Evolutionary conservation across 1,140 invertebrate species (phyloP).

Genomic region (Drosophila yakuba): DNA sequence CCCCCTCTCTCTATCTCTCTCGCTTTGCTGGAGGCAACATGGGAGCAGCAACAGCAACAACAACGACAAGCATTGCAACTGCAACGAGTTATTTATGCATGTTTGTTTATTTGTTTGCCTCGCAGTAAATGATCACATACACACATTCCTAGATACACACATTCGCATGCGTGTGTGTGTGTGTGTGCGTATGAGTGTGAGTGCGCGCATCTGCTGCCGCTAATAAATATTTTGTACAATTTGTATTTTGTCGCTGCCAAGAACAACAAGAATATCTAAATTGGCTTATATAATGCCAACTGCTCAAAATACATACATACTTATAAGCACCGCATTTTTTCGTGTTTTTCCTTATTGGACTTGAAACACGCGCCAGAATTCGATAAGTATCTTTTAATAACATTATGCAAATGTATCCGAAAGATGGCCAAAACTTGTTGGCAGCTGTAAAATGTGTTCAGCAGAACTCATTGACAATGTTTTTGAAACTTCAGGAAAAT

Average conservation of each 20-base stretch:
- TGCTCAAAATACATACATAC: not conserved
- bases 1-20: constrained; percentile 15
- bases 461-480: too few species aligned
- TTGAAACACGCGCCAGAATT: constrained; percentile 31
- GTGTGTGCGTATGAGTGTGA: constrained; percentile 15
- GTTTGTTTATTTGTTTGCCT: constrained; percentile 82
- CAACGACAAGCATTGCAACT: constrained; percentile 60
- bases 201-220: constrained; percentile 58
- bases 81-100: constrained; percentile 83
- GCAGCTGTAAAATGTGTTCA: constrained; percentile 22
- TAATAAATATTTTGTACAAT: constrained; percentile 49
- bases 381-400: constrained; percentile 30
- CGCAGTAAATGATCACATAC: constrained; percentile 78
- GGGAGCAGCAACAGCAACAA: constrained; percentile 13
- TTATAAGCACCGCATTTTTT: constrained; percentile 7
- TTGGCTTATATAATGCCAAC: constrained; percentile 45
- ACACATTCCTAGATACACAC: constrained; percentile 37
- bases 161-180: constrained; percentile 11
- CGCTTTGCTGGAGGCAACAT: constrained; percentile 69
- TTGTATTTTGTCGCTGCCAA: constrained; percentile 34
- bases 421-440: constrained; percentile 32
- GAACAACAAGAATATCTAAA: constrained; percentile 46
- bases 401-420: constrained; percentile 29
- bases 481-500: too few species aligned
- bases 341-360: constrained; percentile 39